Base-by-base conservation (phyloP, 2,888 invertebrate genomes). In the Byasa hedistus region DNA sequence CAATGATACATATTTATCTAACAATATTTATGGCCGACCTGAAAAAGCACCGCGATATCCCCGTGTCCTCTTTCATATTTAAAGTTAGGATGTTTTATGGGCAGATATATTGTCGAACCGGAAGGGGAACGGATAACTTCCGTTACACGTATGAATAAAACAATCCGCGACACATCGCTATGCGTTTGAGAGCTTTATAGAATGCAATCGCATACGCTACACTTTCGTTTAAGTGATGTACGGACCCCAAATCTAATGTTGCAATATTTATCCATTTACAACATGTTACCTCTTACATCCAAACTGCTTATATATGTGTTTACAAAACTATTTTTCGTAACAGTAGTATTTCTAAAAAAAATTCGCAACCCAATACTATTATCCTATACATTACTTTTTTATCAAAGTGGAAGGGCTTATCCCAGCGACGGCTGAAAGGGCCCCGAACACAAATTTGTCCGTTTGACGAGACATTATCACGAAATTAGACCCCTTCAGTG, bases 1-100 rank as follows among this genome's bases (percentile, higher is more conserved):
- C 87, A 86, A 85, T 85, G 85, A 88, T 89, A 89, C 86, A 89
- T 89, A 89, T 91, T 90, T 88, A 89, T 90, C 86, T 87, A 82
- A 86, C 83, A 84, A 84, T 89, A 91, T 91, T 91, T 91, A 91
- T 88, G 79, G 80, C 75, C 71, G 73, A 73, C 75, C 78, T 79
- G 80, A 84, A 83, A 89, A 84, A 82, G 80, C 73, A 75, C 73
- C 74, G 78, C 81, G 82, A 85, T 84, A 82, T 84, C 83, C 83
- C 61, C 55, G 52, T 65, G 66, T 80, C 80, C 81, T 80, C 75
- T 82, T 87, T 85, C 83, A 84, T 87, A 87, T 89, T 89, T 89
- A 87, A 89, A 90, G 81, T 89, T 87, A 74, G 71, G 75, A 81
- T 83, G 77, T 77, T 86, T 87, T 86, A 83, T 82, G 80, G 79